Base-by-base conservation (phyloP, 1,140 invertebrate species). In the Dendrolimus punctatus region DNA sequence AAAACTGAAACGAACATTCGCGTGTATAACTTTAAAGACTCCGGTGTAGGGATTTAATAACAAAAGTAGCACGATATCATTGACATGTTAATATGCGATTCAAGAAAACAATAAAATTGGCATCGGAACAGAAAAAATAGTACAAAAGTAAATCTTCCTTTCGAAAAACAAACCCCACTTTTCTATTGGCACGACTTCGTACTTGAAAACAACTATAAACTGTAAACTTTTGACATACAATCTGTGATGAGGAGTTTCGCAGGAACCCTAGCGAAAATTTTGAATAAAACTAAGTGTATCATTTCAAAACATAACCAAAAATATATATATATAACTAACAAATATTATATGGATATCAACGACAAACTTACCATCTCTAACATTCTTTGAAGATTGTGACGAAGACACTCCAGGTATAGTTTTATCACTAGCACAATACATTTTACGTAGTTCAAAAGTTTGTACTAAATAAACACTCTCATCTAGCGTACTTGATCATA, bases 291-390 rank as follows among this genome's bases (percentile, higher is more conserved):
- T 23, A 23, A 23, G 23, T 23, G 23, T 23, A 23, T 56, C 23
- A 60, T 63, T 58, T 38, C 6, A 48, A 38, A 48, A 45, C 43
- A 45, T 45, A 45, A 45, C 43, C 58, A 70, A 68, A 64, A 70
- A 57, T 50, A 46, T 57, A 56, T 60, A 57, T 50, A 46, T 57
- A 56, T 60, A 65, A 42, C 51, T 59, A 53, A 63, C 37, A 61
- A 64, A 51, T 50, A 51, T 46, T 55, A 55, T 71, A 23, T 23
- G 23, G 23, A 62, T 83, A 76, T 82, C 80, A 84, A 77, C 71
- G 66, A 78, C 72, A 81, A 87, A 87, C 85, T 85, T 87, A 87
- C 85, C 80, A 74, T 87, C 85, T 87, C 86, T 87, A 80, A 87
- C 82, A 75, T 82, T 87, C 80, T 85, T 87, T 55, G 85, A 79